Evolutionary conservation across 2,113 vertebrate genomes (phyloP), one percentile per base, ranked within the genome.

Genomic region (Microcebus tavaratra): DNA sequence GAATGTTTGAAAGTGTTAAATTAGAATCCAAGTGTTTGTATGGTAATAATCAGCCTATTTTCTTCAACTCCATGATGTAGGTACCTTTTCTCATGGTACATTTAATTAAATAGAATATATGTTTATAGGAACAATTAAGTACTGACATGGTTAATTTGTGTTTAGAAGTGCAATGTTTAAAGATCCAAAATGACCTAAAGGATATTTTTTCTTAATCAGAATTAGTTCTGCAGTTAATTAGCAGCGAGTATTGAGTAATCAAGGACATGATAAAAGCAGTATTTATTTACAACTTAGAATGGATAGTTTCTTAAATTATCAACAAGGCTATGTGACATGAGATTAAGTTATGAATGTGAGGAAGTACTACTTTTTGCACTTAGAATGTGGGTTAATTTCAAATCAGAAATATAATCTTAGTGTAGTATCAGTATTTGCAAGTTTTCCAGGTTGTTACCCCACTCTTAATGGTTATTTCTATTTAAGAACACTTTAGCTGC

Each of bases 331-430:
- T 96, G 75, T 90, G 87, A 80, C 2, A 1, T 59, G n/a, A 82
- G n/a, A 68, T 50, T 82, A 95, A 29, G 18, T 82, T 93, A 50
- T 48, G 63, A 89, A 70, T 79, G 34, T 89, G 88, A 91, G 45
- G 72, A 94, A 96, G 39, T 78, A 8, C 15, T 57, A 1, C 59
- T 86, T 90, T 89, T 82, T 83, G 42, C 6, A 45, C 13, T 13
- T 55, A 96, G 72, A 68, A 80, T n/a, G 27, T 88, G 31, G 70
- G 17, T 48, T 78, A 42, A 70, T 84, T 92, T 92, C 27, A 85
- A 20, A 59, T 93, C 29, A 90, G 63, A 85, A 91, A 18, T 73
- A 57, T 0, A 73, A 17, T 76, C 8, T 61, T 76, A 18, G 15
- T 34, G 1, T 79, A 27, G 6, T 68, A 29, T n/a, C 13, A 94